Base-by-base conservation (phyloP, 2,113 vertebrate species). In the Epinephelus fuscoguttatus region DNA sequence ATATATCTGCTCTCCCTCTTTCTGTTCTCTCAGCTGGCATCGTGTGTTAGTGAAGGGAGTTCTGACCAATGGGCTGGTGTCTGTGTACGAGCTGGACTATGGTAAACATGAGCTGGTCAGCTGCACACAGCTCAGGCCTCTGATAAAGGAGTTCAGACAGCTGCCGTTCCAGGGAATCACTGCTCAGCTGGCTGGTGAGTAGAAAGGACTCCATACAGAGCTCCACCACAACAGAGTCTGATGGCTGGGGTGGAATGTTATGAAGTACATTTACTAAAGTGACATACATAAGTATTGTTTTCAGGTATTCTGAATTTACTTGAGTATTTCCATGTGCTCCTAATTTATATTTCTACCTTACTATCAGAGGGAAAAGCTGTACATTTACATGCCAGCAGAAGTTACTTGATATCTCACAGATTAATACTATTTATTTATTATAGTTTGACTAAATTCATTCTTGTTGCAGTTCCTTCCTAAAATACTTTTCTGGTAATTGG, bases 81-180 rank as follows among this genome's bases (percentile, higher is more conserved):
- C 98, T 0, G 97, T 98, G 8, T 99, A 98, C 27, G 97, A 99
- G 92, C 87, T 98, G 93, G 98, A 99, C 92, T 98, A 98, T 0
- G 98, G 98, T 45, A 97, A 97, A 88, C 97, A 99, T 1, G 98
- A 99, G 73, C 93, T 99, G 85, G 95, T 99, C 74, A 97, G 91
- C 93, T 82, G 94, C 82, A 93, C 94, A 1, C 95, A 97, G 86
- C 95, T 99, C 21, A 96, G 96, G 45, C 96, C 96, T 14, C 94
- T 99, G 11, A 93, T 92, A 66, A 94, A 96, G 19, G 87, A 95
- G 0, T 99, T 99, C 91, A 95, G 96, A 71, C 97, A 96, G 89
- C 94, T 99, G 7, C 97, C 98, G 0, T 99, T 99, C 94, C 98
- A 99, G 85, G 98, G 96, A 30, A 90, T 98, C 91, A 97, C 96